These are phyloP conservation scores for Gobio gobio DNA, from an alignment of 2,113 vertebrate species.

Conservation along the genomic window DNA sequence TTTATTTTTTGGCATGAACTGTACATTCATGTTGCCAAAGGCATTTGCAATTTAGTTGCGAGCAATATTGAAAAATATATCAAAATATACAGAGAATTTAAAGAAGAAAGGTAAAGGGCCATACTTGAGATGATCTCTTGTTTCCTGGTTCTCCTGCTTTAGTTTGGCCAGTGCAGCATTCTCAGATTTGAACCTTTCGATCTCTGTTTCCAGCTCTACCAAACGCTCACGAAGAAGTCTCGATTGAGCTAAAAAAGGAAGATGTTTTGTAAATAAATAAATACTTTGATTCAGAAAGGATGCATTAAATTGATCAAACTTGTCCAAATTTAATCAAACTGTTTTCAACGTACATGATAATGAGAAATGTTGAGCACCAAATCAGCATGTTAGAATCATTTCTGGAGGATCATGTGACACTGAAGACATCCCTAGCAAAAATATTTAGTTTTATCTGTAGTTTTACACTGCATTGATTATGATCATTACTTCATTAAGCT, in stretches of 20 bases:
- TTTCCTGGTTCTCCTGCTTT: slow-evolving; percentile 82
- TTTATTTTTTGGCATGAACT: background rate
- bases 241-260: slow-evolving; percentile 77
- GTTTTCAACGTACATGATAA: background rate
- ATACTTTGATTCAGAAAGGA: background rate
- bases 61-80: background rate
- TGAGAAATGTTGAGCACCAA: background rate
- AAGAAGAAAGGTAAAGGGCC: background rate
- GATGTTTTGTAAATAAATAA: background rate
- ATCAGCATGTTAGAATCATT: background rate
- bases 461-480: too few species aligned
- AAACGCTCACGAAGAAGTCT: slow-evolving; percentile 84
- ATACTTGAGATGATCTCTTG: slow-evolving; percentile 84
- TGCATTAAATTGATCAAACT: too few species aligned
- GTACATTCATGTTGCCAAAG: background rate
- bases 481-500: too few species aligned
- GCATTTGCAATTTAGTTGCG: background rate
- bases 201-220: slow-evolving; percentile 87
- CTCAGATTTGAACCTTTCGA: slow-evolving; percentile 90
- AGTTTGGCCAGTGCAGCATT: slow-evolving; percentile 83
- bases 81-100: background rate
- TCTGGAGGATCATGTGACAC: background rate
- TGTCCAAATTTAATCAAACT: too few species aligned
- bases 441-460: too few species aligned
- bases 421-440: background rate